A percentile compares a stretch with the other conserved stretches of the same genome.
Conservation (phyloP, 2,888 invertebrate genomes). For the Oxycera nigricornis region DNA sequence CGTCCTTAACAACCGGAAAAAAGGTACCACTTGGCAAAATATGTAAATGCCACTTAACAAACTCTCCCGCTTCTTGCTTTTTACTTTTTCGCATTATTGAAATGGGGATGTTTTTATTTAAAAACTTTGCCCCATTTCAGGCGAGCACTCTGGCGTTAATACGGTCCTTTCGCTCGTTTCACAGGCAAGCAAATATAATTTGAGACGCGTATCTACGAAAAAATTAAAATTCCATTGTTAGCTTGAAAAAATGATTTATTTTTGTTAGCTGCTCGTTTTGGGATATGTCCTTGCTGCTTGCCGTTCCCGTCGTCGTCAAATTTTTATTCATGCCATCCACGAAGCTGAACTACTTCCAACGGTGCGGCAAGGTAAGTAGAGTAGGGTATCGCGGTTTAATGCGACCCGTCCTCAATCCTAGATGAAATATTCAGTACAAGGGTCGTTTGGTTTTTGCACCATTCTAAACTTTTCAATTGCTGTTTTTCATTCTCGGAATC, state of each 20-base stretch:
- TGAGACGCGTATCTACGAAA: constrained; percentile 11
- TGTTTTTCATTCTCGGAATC: constrained; percentile 14
- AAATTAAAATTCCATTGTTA: constrained; percentile 40
- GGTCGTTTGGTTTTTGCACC: background rate
- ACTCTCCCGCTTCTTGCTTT: background rate
- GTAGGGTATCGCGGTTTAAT: background rate
- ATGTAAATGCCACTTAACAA: background rate
- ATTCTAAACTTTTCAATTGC: background rate
- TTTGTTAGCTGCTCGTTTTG: constrained; percentile 9
- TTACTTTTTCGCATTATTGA: background rate
- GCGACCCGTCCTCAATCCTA: background rate
- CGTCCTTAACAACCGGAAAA: no score
- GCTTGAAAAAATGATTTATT: constrained; percentile 38
- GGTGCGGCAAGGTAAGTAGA: no score
- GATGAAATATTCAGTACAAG: constrained; percentile 26
- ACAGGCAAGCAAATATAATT: constrained; percentile 6
- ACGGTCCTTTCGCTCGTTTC: background rate
- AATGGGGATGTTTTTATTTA: background rate
- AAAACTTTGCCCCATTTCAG: background rate
- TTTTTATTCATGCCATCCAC: constrained; percentile 8
- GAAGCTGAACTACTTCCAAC: background rate
- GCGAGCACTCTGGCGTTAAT: background rate
- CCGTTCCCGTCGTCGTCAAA: constrained; percentile 18
- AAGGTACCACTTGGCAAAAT: no score
- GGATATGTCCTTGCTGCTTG: constrained; percentile 8